Base-by-base conservation (phyloP, 2,797 vertebrate species). In the Falco naumanni region DNA sequence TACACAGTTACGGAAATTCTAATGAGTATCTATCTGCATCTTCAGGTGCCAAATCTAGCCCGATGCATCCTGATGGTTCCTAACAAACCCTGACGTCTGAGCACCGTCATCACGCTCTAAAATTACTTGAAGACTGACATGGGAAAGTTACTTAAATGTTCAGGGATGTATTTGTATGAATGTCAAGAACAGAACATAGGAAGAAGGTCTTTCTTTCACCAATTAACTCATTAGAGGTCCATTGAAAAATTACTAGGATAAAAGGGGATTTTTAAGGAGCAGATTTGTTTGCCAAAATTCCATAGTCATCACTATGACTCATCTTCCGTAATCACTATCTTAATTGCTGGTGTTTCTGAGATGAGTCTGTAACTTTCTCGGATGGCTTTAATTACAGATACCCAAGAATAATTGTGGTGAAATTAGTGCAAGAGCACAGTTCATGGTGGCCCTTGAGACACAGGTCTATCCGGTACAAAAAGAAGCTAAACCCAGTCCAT, bases 371-470 rank as follows among this genome's bases (percentile, higher is more conserved):
- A 85, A 37, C 81, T 66, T 65, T 89, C 70, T 95, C 93, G 92
- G 66, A 82, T 85, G 91, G 20, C 65, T 95, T 96, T 95, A 86
- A 69, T 95, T 95, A 69, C 12, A 81, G 51, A 81, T 78, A 72
- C 11, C 39, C 29, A 82, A 63, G 45, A 89, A 91, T 61, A 89
- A 90, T 89, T 74, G 64, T 4, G 12, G 54, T 66, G 77, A 89
- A 95, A 90, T 63, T 48, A 91, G 59, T 47, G 26, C 45, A 90
- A 81, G 76, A 87, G 13, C 34, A 41, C 39, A 76, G 51, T 43
- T 76, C 74, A 93, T 0, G 0, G 37, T 82, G 75, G 85, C 31
- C 63, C 25, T 37, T 64, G 74, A 94, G 51, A 79, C 84, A 31
- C 33, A 84, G 80, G 59, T 90, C 50, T 82, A 87, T 13, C 10